These are phyloP conservation scores for Apteryx mantelli DNA, from an alignment of 2,113 vertebrate genomes.

Conservation along the genomic window DNA sequence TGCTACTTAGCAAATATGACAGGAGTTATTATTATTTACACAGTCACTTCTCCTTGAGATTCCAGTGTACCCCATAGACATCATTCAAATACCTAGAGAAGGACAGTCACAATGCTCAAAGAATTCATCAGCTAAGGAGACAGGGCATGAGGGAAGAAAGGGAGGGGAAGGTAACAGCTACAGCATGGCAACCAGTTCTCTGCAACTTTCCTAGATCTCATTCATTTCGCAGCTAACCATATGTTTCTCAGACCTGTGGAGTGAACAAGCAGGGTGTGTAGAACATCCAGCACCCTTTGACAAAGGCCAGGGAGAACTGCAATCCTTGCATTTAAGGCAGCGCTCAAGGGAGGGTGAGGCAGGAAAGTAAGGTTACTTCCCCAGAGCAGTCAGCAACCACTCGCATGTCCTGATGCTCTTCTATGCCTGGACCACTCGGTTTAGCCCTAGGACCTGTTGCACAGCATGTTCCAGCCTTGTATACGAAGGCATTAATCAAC, in stretches of 20 bases:
- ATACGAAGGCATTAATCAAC: not conserved
- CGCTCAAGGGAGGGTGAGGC: not conserved
- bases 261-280: not conserved
- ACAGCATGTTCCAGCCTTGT: not conserved
- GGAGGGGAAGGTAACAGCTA: not conserved
- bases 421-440: not conserved
- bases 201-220: not conserved
- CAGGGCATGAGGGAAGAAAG: not conserved
- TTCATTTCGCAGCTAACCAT: not conserved
- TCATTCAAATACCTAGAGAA: not conserved
- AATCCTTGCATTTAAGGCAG: not conserved
- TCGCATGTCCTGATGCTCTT: not conserved
- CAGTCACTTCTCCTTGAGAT: not conserved
- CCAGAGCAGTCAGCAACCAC: not conserved
- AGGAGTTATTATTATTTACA: slow-evolving; percentile 55
- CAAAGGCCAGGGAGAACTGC: not conserved
- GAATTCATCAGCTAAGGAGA: not conserved
- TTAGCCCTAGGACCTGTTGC: not conserved
- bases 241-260: not conserved
- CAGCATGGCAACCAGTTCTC: not conserved
- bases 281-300: not conserved
- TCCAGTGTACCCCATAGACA: not conserved
- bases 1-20: slow-evolving; percentile 25
- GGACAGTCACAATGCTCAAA: not conserved
- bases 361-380: not conserved